Conservation (phyloP, 2,888 invertebrate species). For the Eremobia ochroleuca region DNA sequence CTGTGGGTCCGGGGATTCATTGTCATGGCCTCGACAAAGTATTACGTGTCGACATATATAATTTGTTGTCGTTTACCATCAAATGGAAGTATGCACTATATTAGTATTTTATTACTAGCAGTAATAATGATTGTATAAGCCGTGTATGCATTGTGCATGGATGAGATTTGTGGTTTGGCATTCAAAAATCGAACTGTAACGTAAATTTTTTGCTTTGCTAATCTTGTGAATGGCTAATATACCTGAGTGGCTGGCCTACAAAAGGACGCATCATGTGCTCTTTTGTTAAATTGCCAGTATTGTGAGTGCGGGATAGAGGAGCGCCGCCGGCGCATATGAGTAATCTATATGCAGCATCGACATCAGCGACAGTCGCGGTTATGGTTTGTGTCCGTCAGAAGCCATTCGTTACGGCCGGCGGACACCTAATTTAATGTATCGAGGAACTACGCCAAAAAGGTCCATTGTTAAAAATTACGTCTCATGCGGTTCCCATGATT, state of each 20-base stretch:
- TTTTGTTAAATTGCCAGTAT: conserved; percentile 69
- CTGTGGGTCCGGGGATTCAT: conserved; percentile 72
- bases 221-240: conserved; percentile 57
- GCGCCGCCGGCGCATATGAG: conserved; percentile 73
- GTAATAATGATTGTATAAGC: conserved; percentile 15
- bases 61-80: conserved; percentile 26
- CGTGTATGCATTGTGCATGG: neutral
- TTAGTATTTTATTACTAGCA: conserved; percentile 20
- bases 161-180: conserved; percentile 16
- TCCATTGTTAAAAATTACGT: conserved; percentile 77
- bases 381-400: conserved; percentile 67
- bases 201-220: conserved; percentile 42
- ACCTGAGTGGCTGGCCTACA: conserved; percentile 57
- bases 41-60: conserved; percentile 27
- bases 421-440: conserved; percentile 77
- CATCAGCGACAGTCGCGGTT: conserved; percentile 64
- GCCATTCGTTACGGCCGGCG: conserved; percentile 79
- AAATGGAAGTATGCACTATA: conserved; percentile 7
- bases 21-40: conserved; percentile 65
- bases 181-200: conserved; percentile 43
- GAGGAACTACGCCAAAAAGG: conserved; percentile 83
- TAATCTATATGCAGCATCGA: conserved; percentile 70
- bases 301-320: conserved; percentile 69
- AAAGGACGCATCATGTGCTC: conserved; percentile 64
- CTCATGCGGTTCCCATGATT: conserved; percentile 77